These are phyloP conservation scores for Orthonychiurus folsomi DNA, from an alignment of 2,888 invertebrate species.

Conservation along the genomic window DNA sequence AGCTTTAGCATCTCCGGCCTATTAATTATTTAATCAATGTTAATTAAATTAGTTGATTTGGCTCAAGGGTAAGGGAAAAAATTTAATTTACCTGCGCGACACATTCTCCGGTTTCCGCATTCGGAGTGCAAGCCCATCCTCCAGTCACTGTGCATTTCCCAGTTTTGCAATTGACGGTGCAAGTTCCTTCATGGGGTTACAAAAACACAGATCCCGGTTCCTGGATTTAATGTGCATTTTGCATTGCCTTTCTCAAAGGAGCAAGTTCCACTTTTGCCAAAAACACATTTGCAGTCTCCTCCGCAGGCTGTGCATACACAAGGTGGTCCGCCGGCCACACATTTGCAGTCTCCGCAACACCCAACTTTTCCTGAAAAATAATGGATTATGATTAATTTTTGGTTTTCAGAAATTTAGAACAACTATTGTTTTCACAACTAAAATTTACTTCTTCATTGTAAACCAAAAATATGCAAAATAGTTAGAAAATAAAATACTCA, in stretches of 20 bases:
- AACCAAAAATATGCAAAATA: too few relatives aligned
- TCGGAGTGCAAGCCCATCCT: neutral
- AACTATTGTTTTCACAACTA: too few relatives aligned
- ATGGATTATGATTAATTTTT: too few relatives aligned
- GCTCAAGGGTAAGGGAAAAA: too few relatives aligned
- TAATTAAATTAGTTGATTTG: too few relatives aligned
- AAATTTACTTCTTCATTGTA: too few relatives aligned
- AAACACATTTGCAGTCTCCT: neutral
- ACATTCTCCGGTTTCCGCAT: neutral
- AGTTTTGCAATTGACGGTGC: conserved; percentile 1
- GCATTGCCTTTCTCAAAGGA: neutral
- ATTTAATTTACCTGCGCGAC: too few relatives aligned
- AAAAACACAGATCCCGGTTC: neutral
- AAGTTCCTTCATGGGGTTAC: neutral
- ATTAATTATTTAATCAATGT: too few relatives aligned
- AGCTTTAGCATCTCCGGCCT: neutral
- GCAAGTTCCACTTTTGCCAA: neutral
- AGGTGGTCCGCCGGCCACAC: neutral
- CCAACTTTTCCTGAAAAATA: neutral
- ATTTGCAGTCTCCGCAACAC: neutral
- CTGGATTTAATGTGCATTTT: neutral
- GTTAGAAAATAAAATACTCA: too few relatives aligned
- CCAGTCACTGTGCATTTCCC: neutral
- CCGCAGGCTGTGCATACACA: neutral
- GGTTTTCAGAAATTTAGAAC: too few relatives aligned